A percentile compares a stretch with the other conserved stretches of the same genome.
Conservation (phyloP, 2,113 vertebrate genomes). For the Rutilus rutilus region DNA sequence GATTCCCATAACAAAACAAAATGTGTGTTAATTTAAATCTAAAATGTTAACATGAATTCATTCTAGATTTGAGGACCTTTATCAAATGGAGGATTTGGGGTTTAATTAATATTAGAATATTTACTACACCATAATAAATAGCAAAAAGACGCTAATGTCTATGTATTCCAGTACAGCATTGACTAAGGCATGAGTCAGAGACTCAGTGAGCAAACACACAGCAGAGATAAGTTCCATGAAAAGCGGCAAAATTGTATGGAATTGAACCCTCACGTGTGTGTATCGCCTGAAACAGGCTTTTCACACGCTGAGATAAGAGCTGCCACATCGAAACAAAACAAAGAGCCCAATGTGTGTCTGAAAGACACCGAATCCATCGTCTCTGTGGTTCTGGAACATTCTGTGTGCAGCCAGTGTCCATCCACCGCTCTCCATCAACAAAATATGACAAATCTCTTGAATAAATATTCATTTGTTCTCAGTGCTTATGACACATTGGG, state of each 20-base stretch:
- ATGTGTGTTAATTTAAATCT: not conserved
- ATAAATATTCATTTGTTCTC: slow-evolving; percentile 24
- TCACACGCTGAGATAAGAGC: slow-evolving; percentile 22
- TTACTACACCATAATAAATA: not conserved
- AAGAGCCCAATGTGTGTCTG: slow-evolving; percentile 42
- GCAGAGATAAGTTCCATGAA: slow-evolving; percentile 17
- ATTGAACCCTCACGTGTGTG: not conserved
- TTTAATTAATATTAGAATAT: not conserved
- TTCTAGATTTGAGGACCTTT: not conserved
- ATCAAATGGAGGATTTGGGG: not conserved
- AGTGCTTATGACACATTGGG: not conserved
- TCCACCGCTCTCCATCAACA: not conserved
- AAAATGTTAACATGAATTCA: not conserved
- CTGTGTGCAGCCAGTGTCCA: slow-evolving; percentile 32
- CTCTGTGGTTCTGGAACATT: slow-evolving; percentile 36
- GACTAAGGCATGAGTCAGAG: not conserved
- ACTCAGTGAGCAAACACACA: not conserved
- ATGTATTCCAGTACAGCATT: not conserved
- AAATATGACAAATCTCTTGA: slow-evolving; percentile 31
- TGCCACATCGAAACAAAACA: slow-evolving; percentile 20
- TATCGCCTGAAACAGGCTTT: not conserved
- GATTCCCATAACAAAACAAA: too few species aligned
- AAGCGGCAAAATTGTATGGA: not conserved
- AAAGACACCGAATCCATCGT: slow-evolving; percentile 20
- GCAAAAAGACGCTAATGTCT: not conserved